Evolutionary conservation across 2,113 vertebrate genomes (phyloP).

Genomic region (Periophthalmodon schlosseri): DNA sequence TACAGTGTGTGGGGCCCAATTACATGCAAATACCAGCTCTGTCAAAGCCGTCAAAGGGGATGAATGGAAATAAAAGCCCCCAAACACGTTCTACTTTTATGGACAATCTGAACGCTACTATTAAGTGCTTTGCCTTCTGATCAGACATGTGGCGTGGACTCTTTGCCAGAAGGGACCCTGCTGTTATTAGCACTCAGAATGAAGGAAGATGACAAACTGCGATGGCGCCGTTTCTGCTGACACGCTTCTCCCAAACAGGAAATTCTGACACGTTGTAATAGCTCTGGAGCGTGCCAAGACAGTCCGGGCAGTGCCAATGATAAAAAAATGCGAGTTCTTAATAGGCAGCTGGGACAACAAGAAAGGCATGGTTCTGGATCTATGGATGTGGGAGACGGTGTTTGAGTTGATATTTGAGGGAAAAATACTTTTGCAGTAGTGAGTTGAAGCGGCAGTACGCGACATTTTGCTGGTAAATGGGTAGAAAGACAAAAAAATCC

Average conservation of each 20-base stretch:
- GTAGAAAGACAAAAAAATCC: no score
- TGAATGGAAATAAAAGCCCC: conserved; percentile 52
- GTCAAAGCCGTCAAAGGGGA: conserved; percentile 49
- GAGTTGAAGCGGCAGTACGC: neutral
- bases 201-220: conserved; percentile 49
- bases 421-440: neutral
- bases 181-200: conserved; percentile 52
- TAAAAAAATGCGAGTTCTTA: conserved; percentile 31
- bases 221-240: conserved; percentile 59
- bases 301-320: conserved; percentile 42
- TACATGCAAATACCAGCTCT: conserved; percentile 54
- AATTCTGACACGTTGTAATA: conserved; percentile 63
- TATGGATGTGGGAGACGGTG: neutral
- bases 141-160: conserved; percentile 44
- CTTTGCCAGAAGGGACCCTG: conserved; percentile 33
- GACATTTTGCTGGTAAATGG: no score
- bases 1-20: conserved; percentile 28
- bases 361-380: neutral
- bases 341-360: conserved; percentile 50
- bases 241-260: conserved; percentile 55
- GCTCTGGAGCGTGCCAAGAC: conserved; percentile 45
- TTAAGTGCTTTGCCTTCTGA: conserved; percentile 45
- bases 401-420: neutral
- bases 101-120: conserved; percentile 55
- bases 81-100: conserved; percentile 57